These are phyloP conservation scores for Acrossocheilus fasciatus DNA, from an alignment of 2,797 vertebrate genomes.

Conservation along the genomic window DNA sequence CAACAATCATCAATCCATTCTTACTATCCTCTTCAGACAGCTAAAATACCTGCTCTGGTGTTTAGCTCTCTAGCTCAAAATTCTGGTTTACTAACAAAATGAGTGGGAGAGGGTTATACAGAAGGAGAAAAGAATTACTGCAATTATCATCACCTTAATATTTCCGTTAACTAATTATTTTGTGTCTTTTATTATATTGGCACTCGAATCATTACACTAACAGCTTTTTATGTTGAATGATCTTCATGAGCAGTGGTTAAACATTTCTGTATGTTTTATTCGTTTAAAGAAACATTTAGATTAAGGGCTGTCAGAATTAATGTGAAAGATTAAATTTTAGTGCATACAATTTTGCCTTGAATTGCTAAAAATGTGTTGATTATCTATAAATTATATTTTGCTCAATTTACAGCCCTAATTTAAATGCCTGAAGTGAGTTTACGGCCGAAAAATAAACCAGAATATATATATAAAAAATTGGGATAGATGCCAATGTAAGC, in stretches of 20 bases:
- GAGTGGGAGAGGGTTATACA: neutral
- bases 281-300: neutral
- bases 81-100: constrained; percentile 43
- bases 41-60: constrained; percentile 21
- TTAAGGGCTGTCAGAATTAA: neutral
- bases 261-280: constrained; percentile 26
- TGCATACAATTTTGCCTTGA: neutral
- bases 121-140: neutral
- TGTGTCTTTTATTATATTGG: neutral
- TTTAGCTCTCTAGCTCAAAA: neutral
- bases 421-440: constrained; percentile 12
- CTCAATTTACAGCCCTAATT: neutral
- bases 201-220: neutral
- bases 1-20: constrained; percentile 78
- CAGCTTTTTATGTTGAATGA: constrained; percentile 30
- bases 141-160: neutral
- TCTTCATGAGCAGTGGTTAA: constrained; percentile 35
- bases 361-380: neutral
- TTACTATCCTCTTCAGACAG: constrained; percentile 62
- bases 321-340: neutral
- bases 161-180: constrained; percentile 39
- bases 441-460: neutral
- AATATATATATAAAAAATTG: neutral
- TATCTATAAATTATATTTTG: neutral
- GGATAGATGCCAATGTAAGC: neutral